Conservation (phyloP, 2,113 vertebrate genomes). For the Aegotheles bennettii region DNA sequence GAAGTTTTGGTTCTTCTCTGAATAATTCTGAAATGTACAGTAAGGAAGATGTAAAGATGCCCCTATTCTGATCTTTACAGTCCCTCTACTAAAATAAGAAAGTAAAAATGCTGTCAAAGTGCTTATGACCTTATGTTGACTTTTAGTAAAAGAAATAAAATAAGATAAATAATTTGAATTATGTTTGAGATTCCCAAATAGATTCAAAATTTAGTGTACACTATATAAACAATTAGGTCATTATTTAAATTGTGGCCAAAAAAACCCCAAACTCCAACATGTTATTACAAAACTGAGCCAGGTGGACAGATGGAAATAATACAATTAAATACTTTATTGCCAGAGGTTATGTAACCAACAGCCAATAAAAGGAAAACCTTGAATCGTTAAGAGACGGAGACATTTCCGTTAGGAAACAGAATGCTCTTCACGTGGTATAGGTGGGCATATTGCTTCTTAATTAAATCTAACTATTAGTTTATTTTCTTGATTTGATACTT, state of each 20-base stretch:
- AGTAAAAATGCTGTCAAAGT: not conserved
- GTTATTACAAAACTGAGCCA: constrained; percentile 14
- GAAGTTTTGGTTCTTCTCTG: not conserved
- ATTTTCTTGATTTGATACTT: not conserved
- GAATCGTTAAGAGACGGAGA: not conserved
- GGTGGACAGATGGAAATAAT: constrained; percentile 43
- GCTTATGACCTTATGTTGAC: not conserved
- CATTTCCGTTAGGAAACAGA: not conserved
- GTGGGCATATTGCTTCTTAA: not conserved
- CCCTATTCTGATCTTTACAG: not conserved
- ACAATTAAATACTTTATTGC: constrained; percentile 21
- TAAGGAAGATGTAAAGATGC: not conserved
- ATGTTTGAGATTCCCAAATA: not conserved
- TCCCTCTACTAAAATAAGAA: not conserved
- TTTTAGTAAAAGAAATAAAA: not conserved
- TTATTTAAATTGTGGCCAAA: not conserved
- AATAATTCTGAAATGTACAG: not conserved
- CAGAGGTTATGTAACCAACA: constrained; percentile 4
- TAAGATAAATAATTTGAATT: not conserved
- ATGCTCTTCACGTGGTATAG: not conserved
- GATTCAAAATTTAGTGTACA: not conserved
- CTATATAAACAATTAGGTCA: not conserved
- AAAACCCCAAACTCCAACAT: not conserved
- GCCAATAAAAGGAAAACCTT: not conserved
- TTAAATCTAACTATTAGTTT: not conserved